Evolutionary conservation across 2,888 invertebrate species (phyloP), one percentile per base, ranked within the genome.

Genomic region (Melolontha melolontha): DNA sequence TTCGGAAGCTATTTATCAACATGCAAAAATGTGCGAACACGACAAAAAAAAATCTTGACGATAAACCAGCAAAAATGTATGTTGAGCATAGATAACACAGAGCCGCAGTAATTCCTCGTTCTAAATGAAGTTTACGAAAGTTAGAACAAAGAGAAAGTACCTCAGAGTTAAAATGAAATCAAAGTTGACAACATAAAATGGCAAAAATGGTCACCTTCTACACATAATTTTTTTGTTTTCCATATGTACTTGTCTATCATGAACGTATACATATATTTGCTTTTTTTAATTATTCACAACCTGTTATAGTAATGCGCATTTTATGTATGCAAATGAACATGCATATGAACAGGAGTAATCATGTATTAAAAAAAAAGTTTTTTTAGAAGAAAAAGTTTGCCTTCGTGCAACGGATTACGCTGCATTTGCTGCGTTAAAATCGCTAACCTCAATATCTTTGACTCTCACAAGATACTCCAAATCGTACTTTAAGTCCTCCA

Each of bases 401-500:
- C 50, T 49, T 55, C 69, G 69, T 69, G 69, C 69, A 69, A 65
- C 62, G 47, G 34, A 47, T 41, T 41, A 66, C 57, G 66, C 49
- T 62, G 49, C 44, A 44, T 52, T 34, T 64, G 50, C 50, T 67
- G 50, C 54, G 41, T 68, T 47, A 57, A 65, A 44, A 47, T 47
- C 34, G 84, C 89, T 90, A 93, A 98, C 97, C 96, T 98, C 96
- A 86, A 91, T 92, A 87, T 98, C 98, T 93, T 98, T 98, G 90
- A 94, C 93, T 88, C 95, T 94, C 86, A 98, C 97, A 88, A 94
- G 88, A 89, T 94, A 93, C 90, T 99, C 98, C 91, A 98, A 90
- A 91, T 99, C 99, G 89, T 94, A 98, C 88, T 98, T 98, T 85
- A 92, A 89, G 82, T 94, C 93, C 90, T 98, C 97, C 88, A 98